Evolutionary conservation across 2,113 vertebrate genomes (phyloP), one percentile per base, ranked within the genome.

Genomic region (Opisthocomus hoazin): DNA sequence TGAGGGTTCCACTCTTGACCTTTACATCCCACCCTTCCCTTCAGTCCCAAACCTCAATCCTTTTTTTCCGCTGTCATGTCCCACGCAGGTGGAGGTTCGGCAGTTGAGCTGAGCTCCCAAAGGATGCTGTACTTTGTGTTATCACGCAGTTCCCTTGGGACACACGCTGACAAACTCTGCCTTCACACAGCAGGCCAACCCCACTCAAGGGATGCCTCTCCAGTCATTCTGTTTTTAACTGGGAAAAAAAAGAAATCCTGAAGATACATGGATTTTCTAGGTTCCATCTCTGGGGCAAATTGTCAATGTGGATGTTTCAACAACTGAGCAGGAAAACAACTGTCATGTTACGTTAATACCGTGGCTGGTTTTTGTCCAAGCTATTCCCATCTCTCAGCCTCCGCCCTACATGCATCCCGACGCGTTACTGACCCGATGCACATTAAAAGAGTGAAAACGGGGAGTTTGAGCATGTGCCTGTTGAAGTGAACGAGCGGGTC

Each of bases 161-260:
- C 64, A 29, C 84, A 36, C 41, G 43, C 89, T 82, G 93, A 97
- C 97, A 93, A 96, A 89, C 94, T 97, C 94, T 94, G 82, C 75
- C 95, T 97, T 60, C 85, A 58, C 97, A 94, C 97, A 94, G 95
- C 97, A 97, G 83, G 85, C 92, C 95, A 95, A 98, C 81, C 97
- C 97, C 97, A 97, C 98, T 97, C 96, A 87, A 96, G 94, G 85
- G 97, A 95, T 96, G 97, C 92, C 89, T 93, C 88, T 96, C 93
- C 93, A 91, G 89, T 61, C 74, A 93, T 94, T 97, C 98, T 98
- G 98, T 98, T 98, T 98, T 98, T 98, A 98, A 92, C 95, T 71
- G 23, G 13, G 48, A 39, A 50, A 71, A 46, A 87, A 85, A 82
- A 70, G 83, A 69, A 57, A 9, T 85, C 87, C 77, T 87, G 64